These are phyloP conservation scores for Drosophila equinoxialis DNA, from an alignment of 1,140 invertebrate genomes.

Conservation along the genomic window DNA sequence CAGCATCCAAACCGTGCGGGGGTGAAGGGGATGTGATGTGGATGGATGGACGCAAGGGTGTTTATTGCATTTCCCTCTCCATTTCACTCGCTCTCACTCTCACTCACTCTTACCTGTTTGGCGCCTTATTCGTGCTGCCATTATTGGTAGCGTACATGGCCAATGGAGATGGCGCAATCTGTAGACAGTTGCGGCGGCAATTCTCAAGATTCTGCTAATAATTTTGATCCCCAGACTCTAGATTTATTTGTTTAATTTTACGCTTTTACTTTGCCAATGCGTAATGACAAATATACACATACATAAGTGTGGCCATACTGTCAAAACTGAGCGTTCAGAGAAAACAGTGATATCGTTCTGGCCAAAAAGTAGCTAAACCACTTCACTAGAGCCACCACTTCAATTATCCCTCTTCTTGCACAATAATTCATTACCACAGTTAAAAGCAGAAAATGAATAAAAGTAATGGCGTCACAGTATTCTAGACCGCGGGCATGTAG, in stretches of 20 bases:
- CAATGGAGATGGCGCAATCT: constrained; percentile 36
- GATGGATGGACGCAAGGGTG: constrained; percentile 12
- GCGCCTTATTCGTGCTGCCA: constrained; percentile 72
- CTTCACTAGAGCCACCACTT: too few relatives aligned
- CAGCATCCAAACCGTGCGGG: constrained; percentile 11
- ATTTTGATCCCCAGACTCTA: constrained; percentile 10
- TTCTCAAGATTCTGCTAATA: constrained; percentile 17
- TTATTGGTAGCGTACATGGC: constrained; percentile 76
- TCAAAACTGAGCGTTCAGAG: too few relatives aligned
- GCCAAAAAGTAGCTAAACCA: background rate
- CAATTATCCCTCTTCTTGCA: too few relatives aligned
- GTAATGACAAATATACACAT: constrained; percentile 55
- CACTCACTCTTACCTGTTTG: constrained; percentile 61
- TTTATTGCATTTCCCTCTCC: background rate
- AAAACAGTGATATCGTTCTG: background rate
- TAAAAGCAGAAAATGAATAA: too few relatives aligned
- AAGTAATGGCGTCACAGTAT: too few relatives aligned
- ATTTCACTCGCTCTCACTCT: background rate
- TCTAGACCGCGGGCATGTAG: too few relatives aligned
- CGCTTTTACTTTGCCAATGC: constrained; percentile 61
- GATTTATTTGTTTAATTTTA: constrained; percentile 46
- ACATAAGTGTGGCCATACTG: constrained; percentile 24
- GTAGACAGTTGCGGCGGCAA: constrained; percentile 26
- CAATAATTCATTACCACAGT: too few relatives aligned
- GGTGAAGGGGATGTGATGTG: constrained; percentile 30